These are phyloP conservation scores for Yponomeuta sedellus DNA, from an alignment of 2,888 invertebrate species.

Conservation along the genomic window DNA sequence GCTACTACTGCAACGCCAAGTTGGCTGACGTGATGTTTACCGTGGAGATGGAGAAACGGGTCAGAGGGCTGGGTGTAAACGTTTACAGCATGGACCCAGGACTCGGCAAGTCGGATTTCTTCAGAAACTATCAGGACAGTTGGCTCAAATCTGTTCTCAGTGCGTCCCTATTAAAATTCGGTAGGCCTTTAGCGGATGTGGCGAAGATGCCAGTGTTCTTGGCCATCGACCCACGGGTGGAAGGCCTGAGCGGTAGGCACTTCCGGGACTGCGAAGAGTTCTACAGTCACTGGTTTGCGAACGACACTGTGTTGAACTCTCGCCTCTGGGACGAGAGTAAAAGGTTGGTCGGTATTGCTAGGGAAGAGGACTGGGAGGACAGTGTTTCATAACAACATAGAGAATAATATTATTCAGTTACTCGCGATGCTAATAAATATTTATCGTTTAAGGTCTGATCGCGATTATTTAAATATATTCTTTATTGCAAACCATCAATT, in stretches of 20 bases:
- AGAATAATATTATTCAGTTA: no score
- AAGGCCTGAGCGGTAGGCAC: conserved; percentile 46
- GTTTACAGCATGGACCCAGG: conserved; percentile 91
- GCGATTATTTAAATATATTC: no score
- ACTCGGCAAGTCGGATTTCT: conserved; percentile 85
- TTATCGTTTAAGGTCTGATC: no score
- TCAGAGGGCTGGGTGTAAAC: conserved; percentile 64
- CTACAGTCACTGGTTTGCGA: conserved; percentile 58
- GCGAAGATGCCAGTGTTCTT: conserved; percentile 52
- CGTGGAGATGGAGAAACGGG: conserved; percentile 70
- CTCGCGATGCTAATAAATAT: no score
- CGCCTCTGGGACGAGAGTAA: conserved; percentile 48
- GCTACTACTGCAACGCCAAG: conserved; percentile 70
- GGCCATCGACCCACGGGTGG: conserved; percentile 41
- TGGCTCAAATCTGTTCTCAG: conserved; percentile 33
- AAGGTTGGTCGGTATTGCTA: conserved; percentile 37
- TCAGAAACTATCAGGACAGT: conserved; percentile 68
- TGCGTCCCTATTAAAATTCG: conserved; percentile 34
- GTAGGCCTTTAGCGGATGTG: conserved; percentile 38
- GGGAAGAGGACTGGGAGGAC: conserved; percentile 50
- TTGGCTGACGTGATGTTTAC: conserved; percentile 46
- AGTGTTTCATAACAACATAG: not conserved
- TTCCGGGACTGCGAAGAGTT: conserved; percentile 51
- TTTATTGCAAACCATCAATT: no score
- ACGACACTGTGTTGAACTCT: conserved; percentile 36